Base-by-base conservation (phyloP, 2,113 vertebrate genomes). In the human region DNA sequence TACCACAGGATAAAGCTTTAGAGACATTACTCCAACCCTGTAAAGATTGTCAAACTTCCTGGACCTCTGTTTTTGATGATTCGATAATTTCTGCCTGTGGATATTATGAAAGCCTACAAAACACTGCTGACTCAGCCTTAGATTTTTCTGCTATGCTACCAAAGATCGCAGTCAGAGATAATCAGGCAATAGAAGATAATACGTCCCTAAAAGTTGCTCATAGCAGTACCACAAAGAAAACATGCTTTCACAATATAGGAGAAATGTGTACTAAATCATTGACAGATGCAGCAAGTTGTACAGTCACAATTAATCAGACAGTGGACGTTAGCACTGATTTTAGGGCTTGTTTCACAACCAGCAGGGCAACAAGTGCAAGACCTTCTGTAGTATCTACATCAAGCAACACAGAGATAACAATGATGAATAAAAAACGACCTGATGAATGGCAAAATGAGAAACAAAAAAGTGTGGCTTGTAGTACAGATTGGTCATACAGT, bases 401-500 rank as follows among this genome's bases (percentile, higher is more conserved):
- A 55, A 48, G 97, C 82, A 99, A 98, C 79, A 98, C 98, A 0
- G 97, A 98, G 25, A 86, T 98, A 22, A 98, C 97, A 0, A 96
- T 98, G 98, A 97, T 98, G 98, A 98, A 48, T 64, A 98, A 93
- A 75, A 92, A 43, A 5, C 48, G 20, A 0, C 95, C 96, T 0
- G 0, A 12, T 0, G 79, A 61, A 0, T 94, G 97, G 97, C 93
- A 6, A 1, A 10, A 0, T 5, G 84, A 89, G 13, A 94, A 8
- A 22, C 81, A 6, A 0, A 85, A 32, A 40, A 98, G 96, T 0
- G 73, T 98, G 57, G 98, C 97, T 20, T 98, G 97, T 84, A 98
- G 97, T 52, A 98, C 98, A 0, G 98, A 98, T 3, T 94, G 91
- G 96, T 90, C 95, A 0, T 81, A 0, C 40, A 18, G 80, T n/a